Evolutionary conservation across 2,797 vertebrate species (phyloP).

Genomic region (Argyrosomus regius): DNA sequence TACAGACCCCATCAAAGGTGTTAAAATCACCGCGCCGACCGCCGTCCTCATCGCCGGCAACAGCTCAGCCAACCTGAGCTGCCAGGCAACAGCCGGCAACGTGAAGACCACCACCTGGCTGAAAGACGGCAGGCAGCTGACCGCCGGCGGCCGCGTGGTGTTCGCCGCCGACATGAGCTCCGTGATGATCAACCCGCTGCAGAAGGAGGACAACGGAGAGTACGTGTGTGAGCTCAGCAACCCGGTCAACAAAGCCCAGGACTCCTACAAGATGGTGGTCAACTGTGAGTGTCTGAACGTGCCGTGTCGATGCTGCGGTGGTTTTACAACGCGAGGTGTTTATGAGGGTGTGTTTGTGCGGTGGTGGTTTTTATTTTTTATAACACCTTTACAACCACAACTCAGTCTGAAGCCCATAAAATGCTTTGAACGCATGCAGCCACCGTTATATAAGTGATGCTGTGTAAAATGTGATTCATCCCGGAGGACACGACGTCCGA

Average conservation of each 20-base stretch:
- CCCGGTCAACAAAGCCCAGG: constrained; percentile 27
- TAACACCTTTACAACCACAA: neutral
- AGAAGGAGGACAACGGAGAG: constrained; percentile 74
- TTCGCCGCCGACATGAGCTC: constrained; percentile 36
- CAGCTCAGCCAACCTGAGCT: constrained; percentile 75
- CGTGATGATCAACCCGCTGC: constrained; percentile 57
- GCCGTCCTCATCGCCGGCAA: constrained; percentile 67
- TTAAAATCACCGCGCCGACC: constrained; percentile 34
- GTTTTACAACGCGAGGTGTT: neutral
- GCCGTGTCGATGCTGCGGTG: neutral
- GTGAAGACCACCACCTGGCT: constrained; percentile 52
- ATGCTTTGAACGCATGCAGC: no score
- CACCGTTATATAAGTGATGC: no score
- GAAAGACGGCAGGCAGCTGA: constrained; percentile 61
- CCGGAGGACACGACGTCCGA: no score
- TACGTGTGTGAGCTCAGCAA: constrained; percentile 74
- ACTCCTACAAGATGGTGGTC: constrained; percentile 64
- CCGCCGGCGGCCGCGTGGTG: neutral
- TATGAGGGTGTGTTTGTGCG: neutral
- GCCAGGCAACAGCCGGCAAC: constrained; percentile 52
- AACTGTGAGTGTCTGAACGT: constrained; percentile 75
- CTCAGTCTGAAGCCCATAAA: neutral
- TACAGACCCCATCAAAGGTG: constrained; percentile 70
- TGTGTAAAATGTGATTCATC: no score
- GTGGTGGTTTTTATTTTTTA: neutral